Base-by-base conservation (phyloP, 2,797 vertebrate species). In the Phyllotis vaccarum region DNA sequence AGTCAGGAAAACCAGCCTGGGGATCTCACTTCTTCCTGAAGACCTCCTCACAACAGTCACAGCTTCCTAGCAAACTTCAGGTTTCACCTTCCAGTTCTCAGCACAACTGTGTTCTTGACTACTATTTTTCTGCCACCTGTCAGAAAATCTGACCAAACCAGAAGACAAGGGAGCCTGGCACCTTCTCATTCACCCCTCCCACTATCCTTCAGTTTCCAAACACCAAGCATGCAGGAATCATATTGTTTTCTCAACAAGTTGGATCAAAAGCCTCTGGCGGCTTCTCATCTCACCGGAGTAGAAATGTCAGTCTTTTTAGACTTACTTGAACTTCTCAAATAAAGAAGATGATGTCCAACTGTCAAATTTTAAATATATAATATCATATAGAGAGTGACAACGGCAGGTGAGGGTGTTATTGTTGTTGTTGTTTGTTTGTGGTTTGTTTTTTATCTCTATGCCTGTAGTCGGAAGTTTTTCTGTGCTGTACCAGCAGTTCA, bases 61-160 rank as follows among this genome's bases (percentile, higher is more conserved):
- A 8, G 16, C 37, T 40, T 82, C 27, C 75, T 75, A 79, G 37
- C 43, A 76, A 56, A 76, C 11, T 70, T 10, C 12, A 43, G 27
- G 64, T 40, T 93, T 40, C 80, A 78, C 74, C 14, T 80, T 96
- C 10, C n/a, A 82, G 4, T 86, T 86, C 60, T 95, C 22, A 40
- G 8, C 22, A 22, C 8, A 56, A 27, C 9, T 17, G n/a, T 8
- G 29, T 76, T 78, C 46, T 52, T 40, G 19, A 66, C 34, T 54
- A 46, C 22, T 70, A 62, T 75, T 27, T 56, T 66, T 62, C 66
- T 93, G 43, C 49, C 17, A 60, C 80, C 58, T 60, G 3, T 80
- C 79, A 70, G 52, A 49, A 83, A 83, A 87, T n/a, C 34, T 60
- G 79, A 14, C 62, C 24, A 86, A 79, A 43, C 70, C 37, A 6